A percentile compares a stretch with the other conserved stretches of the same genome.
Conservation (phyloP, 2,113 vertebrate species). For the Oostethus manadensis region DNA sequence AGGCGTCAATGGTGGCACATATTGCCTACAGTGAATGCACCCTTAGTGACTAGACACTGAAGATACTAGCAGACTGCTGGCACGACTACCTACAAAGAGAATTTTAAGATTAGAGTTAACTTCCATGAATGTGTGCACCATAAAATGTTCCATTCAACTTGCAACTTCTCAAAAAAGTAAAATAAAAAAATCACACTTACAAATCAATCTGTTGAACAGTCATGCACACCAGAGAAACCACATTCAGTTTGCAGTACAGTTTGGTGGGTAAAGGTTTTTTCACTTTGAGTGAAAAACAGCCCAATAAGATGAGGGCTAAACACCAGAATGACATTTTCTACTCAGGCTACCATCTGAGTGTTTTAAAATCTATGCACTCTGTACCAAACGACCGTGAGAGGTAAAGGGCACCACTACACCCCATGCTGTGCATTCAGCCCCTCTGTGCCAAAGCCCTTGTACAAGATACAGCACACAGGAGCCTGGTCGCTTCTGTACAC, state of each 20-base stretch:
- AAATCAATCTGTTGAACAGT: no score
- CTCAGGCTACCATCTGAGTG: constrained; percentile 93
- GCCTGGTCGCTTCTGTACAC: constrained; percentile 80
- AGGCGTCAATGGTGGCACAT: no score
- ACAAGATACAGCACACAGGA: constrained; percentile 96
- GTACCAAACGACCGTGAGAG: constrained; percentile 93
- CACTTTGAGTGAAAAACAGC: constrained; percentile 9
- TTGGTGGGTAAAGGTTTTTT: constrained; percentile 39
- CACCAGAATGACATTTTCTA: constrained; percentile 90
- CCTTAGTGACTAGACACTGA: no score
- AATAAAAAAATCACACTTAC: no score
- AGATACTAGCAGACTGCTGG: no score
- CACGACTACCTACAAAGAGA: no score
- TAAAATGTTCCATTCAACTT: no score
- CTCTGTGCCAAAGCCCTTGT: constrained; percentile 91
- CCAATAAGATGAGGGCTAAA: constrained; percentile 67
- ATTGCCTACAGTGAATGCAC: no score
- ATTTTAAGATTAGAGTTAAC: no score
- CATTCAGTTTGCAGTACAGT: constrained; percentile 54
- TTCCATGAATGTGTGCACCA: no score
- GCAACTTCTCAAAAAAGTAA: no score
- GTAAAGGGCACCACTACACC: constrained; percentile 97
- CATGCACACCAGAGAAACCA: not conserved
- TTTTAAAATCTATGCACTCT: constrained; percentile 94
- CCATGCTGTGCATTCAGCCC: constrained; percentile 97